A percentile compares a stretch with the other conserved stretches of the same genome.
phyloP scores from a whole-genome alignment of 2,113 vertebrate genomes.

The Seriola rivoliana region DNA sequence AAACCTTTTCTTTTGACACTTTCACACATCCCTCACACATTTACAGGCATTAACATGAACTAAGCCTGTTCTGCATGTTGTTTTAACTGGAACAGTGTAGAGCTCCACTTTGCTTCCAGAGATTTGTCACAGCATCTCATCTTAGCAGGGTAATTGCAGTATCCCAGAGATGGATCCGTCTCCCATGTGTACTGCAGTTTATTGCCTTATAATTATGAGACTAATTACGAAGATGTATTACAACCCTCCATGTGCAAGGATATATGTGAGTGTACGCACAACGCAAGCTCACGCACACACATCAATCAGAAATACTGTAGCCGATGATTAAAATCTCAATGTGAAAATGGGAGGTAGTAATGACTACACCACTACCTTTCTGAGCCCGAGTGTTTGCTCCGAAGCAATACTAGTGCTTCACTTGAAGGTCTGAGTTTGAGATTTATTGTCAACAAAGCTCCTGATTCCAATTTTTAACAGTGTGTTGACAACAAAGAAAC shows the following conservation, averaged over 20 bases:
- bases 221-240: constrained; percentile 84
- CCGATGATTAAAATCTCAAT: constrained; percentile 74
- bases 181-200: constrained; percentile 77
- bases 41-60: constrained; percentile 16
- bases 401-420: constrained; percentile 32
- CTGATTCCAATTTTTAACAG: constrained; percentile 49
- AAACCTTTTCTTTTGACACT: constrained; percentile 8
- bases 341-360: constrained; percentile 68
- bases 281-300: constrained; percentile 13
- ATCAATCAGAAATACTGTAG: constrained; percentile 72
- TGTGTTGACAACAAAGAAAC: constrained; percentile 52
- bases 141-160: constrained; percentile 67
- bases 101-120: constrained; percentile 54
- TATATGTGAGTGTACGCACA: constrained; percentile 29
- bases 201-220: constrained; percentile 83
- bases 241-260: constrained; percentile 52
- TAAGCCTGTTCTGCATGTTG: constrained; percentile 8
- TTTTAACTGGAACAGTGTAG: constrained; percentile 30
- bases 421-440: constrained; percentile 46
- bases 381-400: constrained; percentile 31
- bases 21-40: background rate
- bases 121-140: constrained; percentile 72
- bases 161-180: constrained; percentile 71
- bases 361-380: constrained; percentile 49
- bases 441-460: constrained; percentile 55